Evolutionary conservation across 2,888 invertebrate genomes (phyloP).

Genomic region (Pseudococcus jackbeardsleyi): DNA sequence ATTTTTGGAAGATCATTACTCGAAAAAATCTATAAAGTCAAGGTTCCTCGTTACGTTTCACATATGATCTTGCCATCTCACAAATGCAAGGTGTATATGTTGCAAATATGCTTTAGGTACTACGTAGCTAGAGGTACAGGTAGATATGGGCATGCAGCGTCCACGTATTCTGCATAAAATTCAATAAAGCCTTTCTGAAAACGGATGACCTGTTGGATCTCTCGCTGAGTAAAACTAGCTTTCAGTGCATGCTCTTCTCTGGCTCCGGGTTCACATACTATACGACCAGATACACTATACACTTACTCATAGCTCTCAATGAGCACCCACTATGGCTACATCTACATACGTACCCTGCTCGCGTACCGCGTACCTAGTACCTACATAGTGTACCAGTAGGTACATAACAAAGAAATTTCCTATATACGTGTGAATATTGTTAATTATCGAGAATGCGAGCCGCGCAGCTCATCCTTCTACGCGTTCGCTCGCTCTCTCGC

Average conservation of each 20-base stretch:
- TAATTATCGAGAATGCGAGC: constrained; percentile 58
- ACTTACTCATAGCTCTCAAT: constrained; percentile 1
- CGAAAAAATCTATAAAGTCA: constrained; percentile 12
- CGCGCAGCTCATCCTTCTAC: neutral
- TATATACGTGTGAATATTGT: constrained; percentile 64
- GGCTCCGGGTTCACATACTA: constrained; percentile 29
- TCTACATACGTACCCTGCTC: neutral
- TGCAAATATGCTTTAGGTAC: neutral
- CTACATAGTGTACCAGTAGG: neutral
- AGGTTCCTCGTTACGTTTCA: neutral
- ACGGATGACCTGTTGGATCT: constrained; percentile 64
- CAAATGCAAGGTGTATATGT: neutral
- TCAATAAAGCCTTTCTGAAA: constrained; percentile 61
- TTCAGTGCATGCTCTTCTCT: constrained; percentile 26
- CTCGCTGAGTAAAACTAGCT: constrained; percentile 64
- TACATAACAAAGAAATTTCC: constrained; percentile 64
- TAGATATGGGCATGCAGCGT: neutral
- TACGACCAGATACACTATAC: neutral
- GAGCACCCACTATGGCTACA: constrained; percentile 55
- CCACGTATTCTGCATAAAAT: constrained; percentile 60
- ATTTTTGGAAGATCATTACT: neutral
- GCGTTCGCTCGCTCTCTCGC: neutral
- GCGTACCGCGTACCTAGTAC: neutral
- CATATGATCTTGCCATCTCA: constrained; percentile 1
- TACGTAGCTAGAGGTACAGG: neutral